These are phyloP conservation scores for Plagodis pulveraria DNA, from an alignment of 2,888 invertebrate genomes.

Conservation along the genomic window DNA sequence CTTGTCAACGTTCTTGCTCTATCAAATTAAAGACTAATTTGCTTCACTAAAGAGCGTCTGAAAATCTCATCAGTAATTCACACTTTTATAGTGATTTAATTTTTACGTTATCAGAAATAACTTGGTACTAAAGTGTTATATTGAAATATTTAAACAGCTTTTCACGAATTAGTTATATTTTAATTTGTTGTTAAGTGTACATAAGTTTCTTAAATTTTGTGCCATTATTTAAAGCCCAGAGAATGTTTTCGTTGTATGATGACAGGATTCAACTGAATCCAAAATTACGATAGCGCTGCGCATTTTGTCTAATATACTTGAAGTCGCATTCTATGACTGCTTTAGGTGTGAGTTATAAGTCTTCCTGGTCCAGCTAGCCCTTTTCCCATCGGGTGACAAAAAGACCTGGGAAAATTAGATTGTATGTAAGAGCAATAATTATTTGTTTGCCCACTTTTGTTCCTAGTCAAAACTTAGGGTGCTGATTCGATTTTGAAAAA, in stretches of 20 bases:
- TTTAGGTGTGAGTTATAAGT: conserved; percentile 8
- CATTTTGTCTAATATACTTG: conserved; percentile 37
- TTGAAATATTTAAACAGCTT: too few relatives aligned
- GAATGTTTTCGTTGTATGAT: conserved; percentile 53
- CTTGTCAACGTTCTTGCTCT: conserved; percentile 54
- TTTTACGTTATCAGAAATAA: conserved; percentile 54
- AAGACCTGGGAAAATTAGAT: too few relatives aligned
- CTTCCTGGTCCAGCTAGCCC: too few relatives aligned
- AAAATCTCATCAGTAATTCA: conserved; percentile 51
- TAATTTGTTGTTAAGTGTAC: too few relatives aligned
- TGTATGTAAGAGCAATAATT: too few relatives aligned
- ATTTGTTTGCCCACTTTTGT: too few relatives aligned
- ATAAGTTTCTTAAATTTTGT: too few relatives aligned
- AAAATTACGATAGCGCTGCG: conserved; percentile 45
- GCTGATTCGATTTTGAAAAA: too few relatives aligned
- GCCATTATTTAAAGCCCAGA: too few relatives aligned
- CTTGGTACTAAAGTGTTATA: conserved; percentile 53
- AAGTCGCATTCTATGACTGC: conserved; percentile 43
- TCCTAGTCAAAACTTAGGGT: too few relatives aligned
- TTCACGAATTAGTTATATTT: conserved; percentile 12
- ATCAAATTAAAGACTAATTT: not conserved
- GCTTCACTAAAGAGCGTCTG: conserved; percentile 60
- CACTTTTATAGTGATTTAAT: conserved; percentile 51
- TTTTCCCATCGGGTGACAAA: too few relatives aligned
- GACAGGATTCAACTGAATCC: conserved; percentile 57